Conservation (phyloP, 2,888 invertebrate species). For the Apamea epomidion region DNA sequence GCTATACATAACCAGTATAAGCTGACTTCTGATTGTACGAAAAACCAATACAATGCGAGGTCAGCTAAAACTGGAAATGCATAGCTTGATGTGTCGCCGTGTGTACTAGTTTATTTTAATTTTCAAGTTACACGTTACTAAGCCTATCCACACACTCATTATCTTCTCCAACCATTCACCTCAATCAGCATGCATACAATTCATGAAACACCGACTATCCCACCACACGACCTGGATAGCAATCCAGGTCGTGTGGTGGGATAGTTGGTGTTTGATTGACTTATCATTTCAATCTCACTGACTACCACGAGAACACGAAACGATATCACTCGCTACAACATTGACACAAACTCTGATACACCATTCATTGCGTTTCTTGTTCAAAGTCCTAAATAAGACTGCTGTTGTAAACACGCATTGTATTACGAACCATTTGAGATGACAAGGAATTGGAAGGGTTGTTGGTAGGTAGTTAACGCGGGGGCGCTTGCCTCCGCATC, state of each 20-base stretch:
- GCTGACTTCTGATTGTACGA: too few relatives aligned
- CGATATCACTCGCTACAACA: neutral
- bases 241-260: too few relatives aligned
- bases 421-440: neutral
- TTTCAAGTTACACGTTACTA: neutral
- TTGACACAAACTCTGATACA: neutral
- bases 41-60: too few relatives aligned
- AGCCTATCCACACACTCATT: neutral
- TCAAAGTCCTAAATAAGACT: accelerated
- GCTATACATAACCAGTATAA: too few relatives aligned
- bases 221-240: conserved; percentile 70
- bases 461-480: conserved; percentile 67
- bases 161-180: conserved; percentile 22
- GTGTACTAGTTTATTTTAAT: neutral
- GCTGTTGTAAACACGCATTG: conserved; percentile 14
- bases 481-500: conserved; percentile 80
- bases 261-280: too few relatives aligned
- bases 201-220: conserved; percentile 61
- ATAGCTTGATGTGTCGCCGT: too few relatives aligned
- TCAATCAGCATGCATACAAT: conserved; percentile 62
- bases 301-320: conserved; percentile 39
- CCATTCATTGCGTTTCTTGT: conserved; percentile 20
- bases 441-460: neutral
- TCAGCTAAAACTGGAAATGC: too few relatives aligned
- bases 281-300: conserved; percentile 79